Conservation (phyloP, 2,888 invertebrate species). For the Lacanobia wlatinum region DNA sequence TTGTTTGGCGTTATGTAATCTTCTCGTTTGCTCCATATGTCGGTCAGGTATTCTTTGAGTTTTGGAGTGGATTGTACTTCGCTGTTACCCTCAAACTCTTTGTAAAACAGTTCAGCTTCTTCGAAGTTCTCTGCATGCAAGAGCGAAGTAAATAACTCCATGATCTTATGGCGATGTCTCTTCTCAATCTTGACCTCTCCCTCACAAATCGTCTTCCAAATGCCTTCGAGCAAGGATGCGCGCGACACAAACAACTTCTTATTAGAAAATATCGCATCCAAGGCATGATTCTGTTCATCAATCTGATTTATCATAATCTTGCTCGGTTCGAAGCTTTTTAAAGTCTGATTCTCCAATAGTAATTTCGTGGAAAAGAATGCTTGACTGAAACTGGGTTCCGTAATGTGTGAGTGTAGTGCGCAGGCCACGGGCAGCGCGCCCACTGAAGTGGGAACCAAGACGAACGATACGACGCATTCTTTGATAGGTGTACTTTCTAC, state of each 20-base stretch:
- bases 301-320: constrained; percentile 62
- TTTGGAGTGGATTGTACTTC: constrained; percentile 17
- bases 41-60: constrained; percentile 38
- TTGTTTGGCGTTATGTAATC: constrained; percentile 32
- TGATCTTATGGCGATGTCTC: constrained; percentile 33
- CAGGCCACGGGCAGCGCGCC: constrained; percentile 73
- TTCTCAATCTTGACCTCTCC: constrained; percentile 32
- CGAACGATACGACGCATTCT: constrained; percentile 61
- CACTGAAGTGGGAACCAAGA: constrained; percentile 66
- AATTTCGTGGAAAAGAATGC: constrained; percentile 65
- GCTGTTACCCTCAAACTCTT: constrained; percentile 23
- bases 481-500: constrained; percentile 63
- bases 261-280: constrained; percentile 61
- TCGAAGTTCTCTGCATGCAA: constrained; percentile 32
- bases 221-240: constrained; percentile 39
- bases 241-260: constrained; percentile 44
- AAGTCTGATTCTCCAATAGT: constrained; percentile 58
- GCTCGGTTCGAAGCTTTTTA: constrained; percentile 66
- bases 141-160: constrained; percentile 47
- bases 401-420: constrained; percentile 62
- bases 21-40: constrained; percentile 40
- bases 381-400: constrained; percentile 60
- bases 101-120: constrained; percentile 32
- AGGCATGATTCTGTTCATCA: constrained; percentile 57
- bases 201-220: constrained; percentile 55